Conservation (phyloP, 2,113 vertebrate genomes). For the Xerus inauris region DNA sequence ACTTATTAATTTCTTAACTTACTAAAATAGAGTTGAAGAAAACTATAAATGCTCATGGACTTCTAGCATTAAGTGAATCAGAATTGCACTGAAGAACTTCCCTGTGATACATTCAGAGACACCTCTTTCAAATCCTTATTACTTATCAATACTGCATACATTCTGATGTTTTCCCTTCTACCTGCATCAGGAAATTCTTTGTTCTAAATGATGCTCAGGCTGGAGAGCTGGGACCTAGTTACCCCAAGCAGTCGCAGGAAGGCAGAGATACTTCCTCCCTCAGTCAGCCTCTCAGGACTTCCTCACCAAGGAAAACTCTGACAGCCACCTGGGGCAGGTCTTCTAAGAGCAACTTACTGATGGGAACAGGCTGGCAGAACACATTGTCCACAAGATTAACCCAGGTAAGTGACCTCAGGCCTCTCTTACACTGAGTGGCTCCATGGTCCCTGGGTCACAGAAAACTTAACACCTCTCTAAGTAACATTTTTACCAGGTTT, state of each 20-base stretch:
- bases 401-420: too few relatives aligned
- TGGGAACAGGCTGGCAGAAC: slow-evolving; percentile 85
- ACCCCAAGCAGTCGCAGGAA: neutral
- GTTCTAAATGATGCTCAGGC: neutral
- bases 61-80: neutral
- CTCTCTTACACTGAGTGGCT: too few relatives aligned
- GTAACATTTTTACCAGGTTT: too few relatives aligned
- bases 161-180: too few relatives aligned
- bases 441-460: too few relatives aligned
- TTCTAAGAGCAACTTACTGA: slow-evolving; percentile 91
- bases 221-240: neutral
- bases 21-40: neutral
- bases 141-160: too few relatives aligned
- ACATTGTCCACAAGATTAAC: slow-evolving; percentile 86
- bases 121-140: neutral
- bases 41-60: neutral
- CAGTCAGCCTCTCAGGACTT: slow-evolving; percentile 89
- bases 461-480: too few relatives aligned
- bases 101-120: too few relatives aligned
- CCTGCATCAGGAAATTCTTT: neutral
- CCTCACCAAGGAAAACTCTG: slow-evolving; percentile 88
- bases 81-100: neutral
- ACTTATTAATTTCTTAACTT: neutral
- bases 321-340: slow-evolving; percentile 88
- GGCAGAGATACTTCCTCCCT: neutral